Evolutionary conservation across 2,113 vertebrate species (phyloP).

Genomic region (Myxocyprinus asiaticus): DNA sequence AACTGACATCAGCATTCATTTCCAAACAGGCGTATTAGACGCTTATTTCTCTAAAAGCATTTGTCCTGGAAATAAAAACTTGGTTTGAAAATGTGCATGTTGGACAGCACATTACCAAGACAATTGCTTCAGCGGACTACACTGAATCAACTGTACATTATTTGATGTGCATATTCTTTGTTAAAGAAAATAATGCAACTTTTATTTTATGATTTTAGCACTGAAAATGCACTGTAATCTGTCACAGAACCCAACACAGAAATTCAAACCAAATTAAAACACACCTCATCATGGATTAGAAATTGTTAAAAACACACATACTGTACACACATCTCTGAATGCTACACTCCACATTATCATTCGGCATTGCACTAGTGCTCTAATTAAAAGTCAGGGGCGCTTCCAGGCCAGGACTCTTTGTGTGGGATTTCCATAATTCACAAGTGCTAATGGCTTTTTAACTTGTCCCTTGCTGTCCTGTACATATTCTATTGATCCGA

Average conservation of each 20-base stretch:
- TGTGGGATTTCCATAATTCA: conserved; percentile 52
- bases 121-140: no score
- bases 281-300: not conserved
- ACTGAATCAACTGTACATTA: no score
- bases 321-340: not conserved
- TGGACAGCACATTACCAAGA: no score
- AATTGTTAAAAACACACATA: not conserved
- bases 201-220: no score
- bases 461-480: conserved; percentile 38
- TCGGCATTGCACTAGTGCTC: conserved; percentile 1
- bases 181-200: no score
- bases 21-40: no score
- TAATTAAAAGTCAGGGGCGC: conserved; percentile 50
- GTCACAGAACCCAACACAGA: not conserved
- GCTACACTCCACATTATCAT: conserved; percentile 28
- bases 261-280: not conserved
- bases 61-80: no score
- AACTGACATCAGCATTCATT: no score
- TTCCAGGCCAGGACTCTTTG: not conserved
- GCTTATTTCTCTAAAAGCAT: no score
- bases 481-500: conserved; percentile 48
- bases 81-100: no score
- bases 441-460: conserved; percentile 39
- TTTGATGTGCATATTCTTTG: no score
- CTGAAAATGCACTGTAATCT: no score